Evolutionary conservation across 2,888 invertebrate genomes (phyloP), one percentile per base, ranked within the genome.

Genomic region (Trichopoda pennipes): DNA sequence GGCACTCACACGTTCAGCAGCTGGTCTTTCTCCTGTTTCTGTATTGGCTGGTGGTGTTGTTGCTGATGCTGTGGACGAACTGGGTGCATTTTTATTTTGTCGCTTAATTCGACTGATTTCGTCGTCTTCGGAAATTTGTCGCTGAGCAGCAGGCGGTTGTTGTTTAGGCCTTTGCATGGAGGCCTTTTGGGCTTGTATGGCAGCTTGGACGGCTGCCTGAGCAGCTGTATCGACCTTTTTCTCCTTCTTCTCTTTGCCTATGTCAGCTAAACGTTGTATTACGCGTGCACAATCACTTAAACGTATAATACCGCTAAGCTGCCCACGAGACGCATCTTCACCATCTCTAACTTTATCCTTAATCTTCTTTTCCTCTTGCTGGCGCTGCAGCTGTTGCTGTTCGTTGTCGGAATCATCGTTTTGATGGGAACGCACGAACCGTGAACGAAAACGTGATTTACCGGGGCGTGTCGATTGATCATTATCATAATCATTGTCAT

Each of bases 41-140:
- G 91, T 88, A 32, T 86, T 74, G 10, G 90, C 84, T 9, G 92
- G 93, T 14, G 94, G 92, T 28, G 94, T 93, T 21, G 94, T 94
- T 75, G 92, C 93, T 79, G 90, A 89, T 12, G 87, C 60, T 7
- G 85, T 53, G 0, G 84, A 58, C 87, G 92, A 92, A 14, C 86
- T 84, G n/a, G 94, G 93, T 23, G 94, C 94, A 84, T 92, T 94
- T 90, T 97, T 97, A 88, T 96, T 97, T 91, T 96, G 96, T 88
- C 95, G 95, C 92, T 97, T 97, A 85, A 96, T 95, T 87, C 95
- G 94, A 12, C 95, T 93, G 83, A 97, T 96, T 90, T 98, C 98
- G 88, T 97, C 97, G 87, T 97, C 97, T 92, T 97, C 97, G 89
- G 96, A 96, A 84, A 95, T 93, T 91, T 97, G 96, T 81, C 96